phyloP scores from a whole-genome alignment of 2,113 vertebrate genomes.

The Hydropotes inermis region DNA sequence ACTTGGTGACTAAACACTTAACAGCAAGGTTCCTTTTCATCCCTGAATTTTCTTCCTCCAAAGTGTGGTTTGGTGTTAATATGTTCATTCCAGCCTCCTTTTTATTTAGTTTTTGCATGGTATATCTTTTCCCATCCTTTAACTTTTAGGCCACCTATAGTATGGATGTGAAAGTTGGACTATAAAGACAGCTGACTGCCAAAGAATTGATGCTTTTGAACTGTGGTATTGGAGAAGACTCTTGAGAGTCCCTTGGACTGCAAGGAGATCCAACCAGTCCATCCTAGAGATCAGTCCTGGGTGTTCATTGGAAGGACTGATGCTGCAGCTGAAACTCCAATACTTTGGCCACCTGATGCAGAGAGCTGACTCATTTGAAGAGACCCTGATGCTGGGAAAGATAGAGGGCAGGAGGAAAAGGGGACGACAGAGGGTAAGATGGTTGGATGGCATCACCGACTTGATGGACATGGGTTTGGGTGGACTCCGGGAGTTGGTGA shows the following conservation, averaged over 20 bases:
- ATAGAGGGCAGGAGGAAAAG: not conserved
- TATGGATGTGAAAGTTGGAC: not conserved
- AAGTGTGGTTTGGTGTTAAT: not conserved
- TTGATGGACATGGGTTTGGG: not conserved
- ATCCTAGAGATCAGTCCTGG: not conserved
- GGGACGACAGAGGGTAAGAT: not conserved
- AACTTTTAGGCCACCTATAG: not conserved
- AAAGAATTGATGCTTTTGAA: not conserved
- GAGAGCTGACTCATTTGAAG: not conserved
- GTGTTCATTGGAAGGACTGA: not conserved
- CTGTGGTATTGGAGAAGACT: not conserved
- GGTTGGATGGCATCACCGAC: not conserved
- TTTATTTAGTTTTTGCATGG: not conserved
- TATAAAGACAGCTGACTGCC: not conserved
- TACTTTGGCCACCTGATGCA: not conserved
- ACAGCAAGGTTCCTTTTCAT: not conserved
- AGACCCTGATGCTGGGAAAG: not conserved
- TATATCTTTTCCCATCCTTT: not conserved
- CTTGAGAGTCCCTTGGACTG: not conserved
- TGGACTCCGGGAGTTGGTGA: not conserved
- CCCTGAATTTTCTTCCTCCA: not conserved
- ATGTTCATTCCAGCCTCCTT: not conserved
- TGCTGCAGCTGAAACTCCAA: not conserved
- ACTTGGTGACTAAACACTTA: not conserved
- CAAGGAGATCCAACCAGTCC: not conserved